Conservation (phyloP, 2,797 vertebrate genomes). For the Sebastes minor region DNA sequence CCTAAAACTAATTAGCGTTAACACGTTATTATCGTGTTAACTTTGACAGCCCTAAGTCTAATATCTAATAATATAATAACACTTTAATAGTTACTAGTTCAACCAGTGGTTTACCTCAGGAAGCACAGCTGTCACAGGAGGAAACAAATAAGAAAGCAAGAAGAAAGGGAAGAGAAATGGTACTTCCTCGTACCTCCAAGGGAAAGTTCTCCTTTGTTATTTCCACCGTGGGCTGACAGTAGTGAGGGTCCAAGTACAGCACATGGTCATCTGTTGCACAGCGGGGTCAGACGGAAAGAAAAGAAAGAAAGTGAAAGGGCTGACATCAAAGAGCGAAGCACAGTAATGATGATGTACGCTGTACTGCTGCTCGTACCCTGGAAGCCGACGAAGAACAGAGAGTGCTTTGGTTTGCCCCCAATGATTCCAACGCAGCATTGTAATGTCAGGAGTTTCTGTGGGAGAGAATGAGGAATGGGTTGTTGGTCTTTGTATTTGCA, state of each 20-base stretch:
- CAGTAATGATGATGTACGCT: not conserved
- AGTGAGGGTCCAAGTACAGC: conserved; percentile 93
- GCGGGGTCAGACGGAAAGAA: not conserved
- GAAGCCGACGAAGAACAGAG: conserved; percentile 90
- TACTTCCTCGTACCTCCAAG: conserved; percentile 81
- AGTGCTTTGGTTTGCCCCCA: conserved; percentile 92
- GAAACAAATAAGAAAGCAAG: conserved; percentile 10
- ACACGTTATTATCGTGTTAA: too few species aligned
- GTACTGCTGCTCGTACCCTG: conserved; percentile 82
- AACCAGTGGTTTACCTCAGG: not conserved
- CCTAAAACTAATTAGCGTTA: too few species aligned
- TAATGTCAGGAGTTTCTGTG: conserved; percentile 87
- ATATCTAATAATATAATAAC: not conserved
- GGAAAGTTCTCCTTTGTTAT: conserved; percentile 83
- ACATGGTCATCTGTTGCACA: conserved; percentile 84
- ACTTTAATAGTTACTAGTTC: not conserved
- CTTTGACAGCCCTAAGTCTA: too few species aligned
- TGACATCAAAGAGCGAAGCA: not conserved
- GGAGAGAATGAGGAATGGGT: not conserved
- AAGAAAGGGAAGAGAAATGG: not conserved
- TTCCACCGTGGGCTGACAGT: conserved; percentile 89
- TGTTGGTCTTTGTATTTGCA: not conserved
- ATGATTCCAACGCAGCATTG: conserved; percentile 91
- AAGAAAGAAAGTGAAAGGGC: not conserved
- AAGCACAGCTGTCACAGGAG: not conserved